phyloP scores from a whole-genome alignment of 2,113 vertebrate genomes.

The Deroptyus accipitrinus region DNA sequence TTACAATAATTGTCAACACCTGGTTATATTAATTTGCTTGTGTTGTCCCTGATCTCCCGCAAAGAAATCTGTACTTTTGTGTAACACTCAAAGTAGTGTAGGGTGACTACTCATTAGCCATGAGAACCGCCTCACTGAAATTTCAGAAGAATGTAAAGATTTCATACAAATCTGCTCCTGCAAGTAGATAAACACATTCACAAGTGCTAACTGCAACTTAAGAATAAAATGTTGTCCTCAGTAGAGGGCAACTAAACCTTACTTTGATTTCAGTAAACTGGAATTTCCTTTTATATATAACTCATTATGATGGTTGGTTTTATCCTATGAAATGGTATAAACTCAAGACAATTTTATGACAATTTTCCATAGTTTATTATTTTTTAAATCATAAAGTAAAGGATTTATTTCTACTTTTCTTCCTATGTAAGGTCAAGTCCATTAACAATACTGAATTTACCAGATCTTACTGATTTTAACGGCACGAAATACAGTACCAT shows the following conservation, averaged over 20 bases:
- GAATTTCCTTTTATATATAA: background rate
- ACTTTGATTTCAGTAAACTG: background rate
- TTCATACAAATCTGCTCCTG: background rate
- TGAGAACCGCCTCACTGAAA: background rate
- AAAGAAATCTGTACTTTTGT: background rate
- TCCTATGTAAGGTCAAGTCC: background rate
- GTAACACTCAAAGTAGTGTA: background rate
- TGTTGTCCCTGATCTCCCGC: too few relatives aligned
- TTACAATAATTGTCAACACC: too few relatives aligned
- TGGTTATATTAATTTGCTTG: too few relatives aligned
- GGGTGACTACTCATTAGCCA: background rate
- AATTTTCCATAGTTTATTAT: background rate
- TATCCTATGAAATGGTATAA: background rate
- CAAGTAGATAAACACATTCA: background rate
- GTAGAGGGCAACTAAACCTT: background rate
- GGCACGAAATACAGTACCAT: background rate
- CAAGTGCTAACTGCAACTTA: background rate
- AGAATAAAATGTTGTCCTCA: background rate
- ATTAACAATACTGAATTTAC: background rate
- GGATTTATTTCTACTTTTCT: background rate
- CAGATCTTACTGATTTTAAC: background rate
- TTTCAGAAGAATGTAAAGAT: background rate
- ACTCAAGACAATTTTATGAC: background rate
- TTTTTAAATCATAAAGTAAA: background rate
- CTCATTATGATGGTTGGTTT: background rate